Base-by-base conservation (phyloP, 2,888 invertebrate species). In the Merodon equestris region DNA sequence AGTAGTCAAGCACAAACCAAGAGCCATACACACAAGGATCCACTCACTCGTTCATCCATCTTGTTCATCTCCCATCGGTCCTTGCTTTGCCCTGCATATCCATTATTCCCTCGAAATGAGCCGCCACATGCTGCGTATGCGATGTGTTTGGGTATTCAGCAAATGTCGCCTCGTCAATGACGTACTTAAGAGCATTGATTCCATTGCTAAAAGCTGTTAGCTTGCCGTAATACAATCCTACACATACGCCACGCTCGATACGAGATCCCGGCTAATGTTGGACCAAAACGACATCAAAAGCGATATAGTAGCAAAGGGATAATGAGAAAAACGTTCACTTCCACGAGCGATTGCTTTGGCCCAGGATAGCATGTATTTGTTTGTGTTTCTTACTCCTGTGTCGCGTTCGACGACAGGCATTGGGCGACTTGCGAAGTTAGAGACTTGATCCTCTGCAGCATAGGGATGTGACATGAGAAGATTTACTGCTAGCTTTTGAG, bases 241-340 rank as follows among this genome's bases (percentile, higher is more conserved):
- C 13, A 5, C 7, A 27, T 27, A 44, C 13, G 44, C 9, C 40
- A 45, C 40, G n/a, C n/a, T n/a, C n/a, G 54, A 38, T 15, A 15
- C 63, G 40, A 54, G 44, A 54, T 14, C 27, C 9, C 13, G 34
- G 27, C 38, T 51, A 77, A 73, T 77, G 53, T 67, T 27, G 61
- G 57, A 57, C 77, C 51, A 73, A 63, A 63, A 27, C 27, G 38
- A 58, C 53, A 73, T 72, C 67, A 77, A 77, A 72, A 61, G 40
- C 67, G 67, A 77, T 61, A 57, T 45, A 48, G 17, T 61, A 57
- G 63, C 61, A 53, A 67, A 73, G 51, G 73, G 77, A 77, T 77
- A 77, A 77, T 77, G 67, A 73, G 73, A 77, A 67, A 61, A 77
- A 57, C 60, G 72, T 72, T 72, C 66, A 58, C 48, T 73, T 38